A percentile compares a stretch with the other conserved stretches of the same genome.
These are phyloP conservation scores for Drosophila erecta DNA, from an alignment of 1,140 invertebrate species.

Conservation along the genomic window DNA sequence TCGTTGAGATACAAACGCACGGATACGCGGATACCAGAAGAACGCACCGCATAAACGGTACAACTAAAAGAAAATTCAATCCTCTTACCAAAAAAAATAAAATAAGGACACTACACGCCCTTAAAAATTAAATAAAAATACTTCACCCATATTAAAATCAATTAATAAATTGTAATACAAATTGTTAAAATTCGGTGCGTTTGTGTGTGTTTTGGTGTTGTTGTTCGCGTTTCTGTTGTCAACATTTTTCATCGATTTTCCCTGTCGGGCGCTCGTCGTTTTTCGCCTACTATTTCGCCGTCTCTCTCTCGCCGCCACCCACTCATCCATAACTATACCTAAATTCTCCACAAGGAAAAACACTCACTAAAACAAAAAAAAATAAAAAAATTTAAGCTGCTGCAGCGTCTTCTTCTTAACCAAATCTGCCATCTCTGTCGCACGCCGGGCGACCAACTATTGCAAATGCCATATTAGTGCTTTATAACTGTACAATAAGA, in stretches of 20 bases:
- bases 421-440: slow-evolving; percentile 55
- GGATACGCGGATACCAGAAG: slow-evolving; percentile 45
- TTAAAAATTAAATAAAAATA: slow-evolving; percentile 11
- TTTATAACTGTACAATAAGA: slow-evolving; percentile 79
- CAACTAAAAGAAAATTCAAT: slow-evolving; percentile 2
- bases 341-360: slow-evolving; percentile 25
- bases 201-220: slow-evolving; percentile 41
- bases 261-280: slow-evolving; percentile 45
- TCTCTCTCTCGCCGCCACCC: slow-evolving; percentile 20
- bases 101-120: slow-evolving; percentile 13
- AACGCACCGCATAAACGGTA: slow-evolving; percentile 43
- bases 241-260: slow-evolving; percentile 65
- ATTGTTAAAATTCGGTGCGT: slow-evolving; percentile 13
- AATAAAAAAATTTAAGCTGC: slow-evolving; percentile 13
- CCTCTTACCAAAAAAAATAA: slow-evolving; percentile 1
- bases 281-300: slow-evolving; percentile 29
- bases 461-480: slow-evolving; percentile 78
- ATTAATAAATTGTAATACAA: slow-evolving; percentile 7
- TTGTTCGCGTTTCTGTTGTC: slow-evolving; percentile 51
- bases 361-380: neutral
- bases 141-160: neutral
- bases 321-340: slow-evolving; percentile 11
- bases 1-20: slow-evolving; percentile 60
- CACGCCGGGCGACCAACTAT: slow-evolving; percentile 63
- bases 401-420: slow-evolving; percentile 27